Conservation (phyloP, 2,888 invertebrate species). For the Trilocha varians region DNA sequence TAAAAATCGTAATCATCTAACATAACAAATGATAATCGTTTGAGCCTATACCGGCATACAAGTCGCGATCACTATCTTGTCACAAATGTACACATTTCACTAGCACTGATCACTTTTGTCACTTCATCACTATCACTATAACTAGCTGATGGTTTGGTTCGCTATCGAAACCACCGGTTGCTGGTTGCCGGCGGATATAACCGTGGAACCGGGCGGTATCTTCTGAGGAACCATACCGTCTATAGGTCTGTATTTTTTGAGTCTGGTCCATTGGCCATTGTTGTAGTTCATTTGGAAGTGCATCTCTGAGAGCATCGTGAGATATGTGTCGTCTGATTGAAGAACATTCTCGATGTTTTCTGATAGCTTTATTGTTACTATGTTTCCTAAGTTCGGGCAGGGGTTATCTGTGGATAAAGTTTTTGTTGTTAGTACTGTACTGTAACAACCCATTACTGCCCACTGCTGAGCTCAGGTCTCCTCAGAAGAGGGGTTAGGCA, state of each 20-base stretch:
- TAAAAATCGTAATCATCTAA: too few species aligned
- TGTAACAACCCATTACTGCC: not conserved
- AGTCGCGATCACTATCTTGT: too few species aligned
- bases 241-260: slow-evolving; percentile 89
- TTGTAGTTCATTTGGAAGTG: slow-evolving; percentile 99
- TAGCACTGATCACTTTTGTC: too few species aligned
- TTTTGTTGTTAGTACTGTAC: not conserved
- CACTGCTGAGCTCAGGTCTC: too few species aligned
- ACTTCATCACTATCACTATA: slow-evolving; percentile 17
- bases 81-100: too few species aligned
- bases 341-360: slow-evolving; percentile 92
- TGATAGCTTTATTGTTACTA: slow-evolving; percentile 95
- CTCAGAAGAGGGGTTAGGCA: too few species aligned
- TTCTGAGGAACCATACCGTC: slow-evolving; percentile 71
- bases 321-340: slow-evolving; percentile 87
- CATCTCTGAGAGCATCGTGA: slow-evolving; percentile 89
- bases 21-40: too few species aligned
- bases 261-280: slow-evolving; percentile 95
- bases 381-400: slow-evolving; percentile 96
- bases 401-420: slow-evolving; percentile 83
- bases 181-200: slow-evolving; percentile 54
- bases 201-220: slow-evolving; percentile 57
- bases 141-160: slow-evolving; percentile 58
- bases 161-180: slow-evolving; percentile 58
- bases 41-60: too few species aligned